Evolutionary conservation across 37 sponge, comb jelly and placozoan species (phyloP), one percentile per base, ranked within the genome.

Genomic region (Aphrocallistes beatrix): DNA sequence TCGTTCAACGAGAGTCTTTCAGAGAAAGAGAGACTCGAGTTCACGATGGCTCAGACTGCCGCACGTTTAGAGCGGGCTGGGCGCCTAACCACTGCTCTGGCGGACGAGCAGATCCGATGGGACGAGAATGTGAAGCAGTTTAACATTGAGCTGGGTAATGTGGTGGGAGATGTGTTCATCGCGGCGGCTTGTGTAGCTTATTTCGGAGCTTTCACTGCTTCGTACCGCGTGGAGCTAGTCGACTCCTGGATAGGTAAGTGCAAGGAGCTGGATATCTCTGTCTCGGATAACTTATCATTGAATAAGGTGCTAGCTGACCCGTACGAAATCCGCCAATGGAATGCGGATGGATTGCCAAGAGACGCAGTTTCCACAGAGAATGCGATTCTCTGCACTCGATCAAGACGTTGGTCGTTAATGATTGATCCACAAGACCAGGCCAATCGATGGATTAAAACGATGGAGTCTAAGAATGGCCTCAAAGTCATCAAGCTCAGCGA

Each of bases 381-480:
- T 90, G 99, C 96, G 51, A 90, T 99, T 1, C 85, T 99, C 75
- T 93, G 94, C 37, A 96, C 94, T 37, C 89, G 94, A 51, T 93
- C 93, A 39, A 89, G 94, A 37, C 85, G 99, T 49, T 99, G 99
- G 99, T 97, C 99, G 23, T 89, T 99, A 23, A 96, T 99, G 96
- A 99, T 99, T 48, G 99, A 99, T 42, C 99, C 99, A n/a, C 99
- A 99, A 88, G 99, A 96, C 60, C 97, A 94, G 90, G 98, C 98
- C 28, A 95, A 95, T 81, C 88, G 99, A 17, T 98, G 99, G 99
- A 87, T 98, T 37, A 85, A 90, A 38, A 89, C 87, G 60, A 93
- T 89, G 91, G 99, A 98, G 85, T 51, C 83, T 13, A 92, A 90
- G 51, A 98, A 99, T 87, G 99, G 96, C 0, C 89, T 99, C 23